Percentiles rank a stretch among this genome's conserved stretches.
Evolutionary conservation across 2,888 invertebrate species (phyloP).

Genomic region (Nysson spinosus): DNA sequence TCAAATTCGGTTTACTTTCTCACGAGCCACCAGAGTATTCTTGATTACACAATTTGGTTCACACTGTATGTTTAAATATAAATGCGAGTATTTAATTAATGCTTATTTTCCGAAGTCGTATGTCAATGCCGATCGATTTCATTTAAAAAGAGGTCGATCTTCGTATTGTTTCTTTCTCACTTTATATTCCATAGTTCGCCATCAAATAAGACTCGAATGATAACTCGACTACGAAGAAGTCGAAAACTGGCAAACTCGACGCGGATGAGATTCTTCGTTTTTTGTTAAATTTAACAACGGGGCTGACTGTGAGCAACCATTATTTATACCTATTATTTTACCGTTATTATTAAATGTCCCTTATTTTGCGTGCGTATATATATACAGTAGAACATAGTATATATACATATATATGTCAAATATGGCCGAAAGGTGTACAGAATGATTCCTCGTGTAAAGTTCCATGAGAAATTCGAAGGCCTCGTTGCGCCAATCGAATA

Average conservation of each 20-base stretch:
- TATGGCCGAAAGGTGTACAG: slow-evolving; percentile 24
- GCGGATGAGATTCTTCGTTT: slow-evolving; percentile 19
- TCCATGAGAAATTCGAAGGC: not conserved
- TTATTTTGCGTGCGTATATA: slow-evolving; percentile 10
- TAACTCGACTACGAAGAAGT: not conserved
- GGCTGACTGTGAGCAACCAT: slow-evolving; percentile 28
- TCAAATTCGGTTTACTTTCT: too few species aligned
- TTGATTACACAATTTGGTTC: too few species aligned
- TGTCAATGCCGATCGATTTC: too few species aligned
- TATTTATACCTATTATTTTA: slow-evolving; percentile 30
- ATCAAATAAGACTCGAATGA: not conserved
- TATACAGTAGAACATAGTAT: slow-evolving; percentile 15
- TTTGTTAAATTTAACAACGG: slow-evolving; percentile 38
- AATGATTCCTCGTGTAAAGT: not conserved
- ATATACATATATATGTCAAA: slow-evolving; percentile 15
- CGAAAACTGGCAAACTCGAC: slow-evolving; percentile 7
- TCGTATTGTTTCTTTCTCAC: too few species aligned
- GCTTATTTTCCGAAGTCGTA: too few species aligned
- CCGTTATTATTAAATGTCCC: slow-evolving; percentile 28
- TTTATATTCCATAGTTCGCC: too few species aligned
- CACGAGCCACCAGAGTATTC: too few species aligned
- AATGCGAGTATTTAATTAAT: too few species aligned
- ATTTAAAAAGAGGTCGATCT: too few species aligned
- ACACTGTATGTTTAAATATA: too few species aligned
- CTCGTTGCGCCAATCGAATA: too few species aligned